Percentiles rank a stretch among this genome's conserved stretches.
phyloP scores from a whole-genome alignment of 2,888 invertebrate genomes.

The Catocala sponsa region DNA sequence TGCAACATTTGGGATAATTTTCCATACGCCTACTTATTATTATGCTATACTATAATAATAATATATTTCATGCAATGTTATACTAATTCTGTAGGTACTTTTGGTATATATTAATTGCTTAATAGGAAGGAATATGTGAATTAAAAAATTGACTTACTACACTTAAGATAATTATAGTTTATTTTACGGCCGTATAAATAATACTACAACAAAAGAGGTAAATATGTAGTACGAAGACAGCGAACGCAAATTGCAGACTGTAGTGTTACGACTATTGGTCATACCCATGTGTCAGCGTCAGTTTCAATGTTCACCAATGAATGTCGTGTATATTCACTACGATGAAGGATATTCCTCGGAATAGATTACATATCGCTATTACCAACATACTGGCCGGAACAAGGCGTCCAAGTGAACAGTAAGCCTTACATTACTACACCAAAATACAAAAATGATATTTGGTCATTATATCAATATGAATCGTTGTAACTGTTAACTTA shows the following conservation, averaged over 20 bases:
- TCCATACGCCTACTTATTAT: slow-evolving; percentile 47
- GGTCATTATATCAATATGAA: slow-evolving; percentile 47
- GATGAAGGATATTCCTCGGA: too few relatives aligned
- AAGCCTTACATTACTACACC: slow-evolving; percentile 37
- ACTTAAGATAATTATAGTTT: slow-evolving; percentile 47
- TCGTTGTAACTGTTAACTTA: slow-evolving; percentile 27
- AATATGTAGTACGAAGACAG: slow-evolving; percentile 22
- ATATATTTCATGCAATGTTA: slow-evolving; percentile 75
- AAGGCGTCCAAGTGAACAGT: slow-evolving; percentile 20
- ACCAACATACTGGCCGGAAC: too few relatives aligned
- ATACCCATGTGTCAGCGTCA: slow-evolving; percentile 29
- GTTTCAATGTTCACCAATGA: slow-evolving; percentile 20
- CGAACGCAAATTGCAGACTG: slow-evolving; percentile 19
- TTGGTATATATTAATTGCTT: slow-evolving; percentile 80
- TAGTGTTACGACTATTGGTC: slow-evolving; percentile 33
- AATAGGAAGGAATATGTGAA: slow-evolving; percentile 83
- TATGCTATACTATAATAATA: slow-evolving; percentile 50
- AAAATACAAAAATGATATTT: slow-evolving; percentile 52
- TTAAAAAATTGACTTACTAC: slow-evolving; percentile 82
- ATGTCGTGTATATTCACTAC: neutral
- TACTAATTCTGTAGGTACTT: slow-evolving; percentile 76
- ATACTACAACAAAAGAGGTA: slow-evolving; percentile 30
- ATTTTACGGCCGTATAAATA: slow-evolving; percentile 25
- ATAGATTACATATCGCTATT: too few relatives aligned
- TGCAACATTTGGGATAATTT: slow-evolving; percentile 43